Percentiles rank a stretch among this genome's conserved stretches.
Conservation (phyloP, 2,797 vertebrate genomes). For the Xenops minutus region DNA sequence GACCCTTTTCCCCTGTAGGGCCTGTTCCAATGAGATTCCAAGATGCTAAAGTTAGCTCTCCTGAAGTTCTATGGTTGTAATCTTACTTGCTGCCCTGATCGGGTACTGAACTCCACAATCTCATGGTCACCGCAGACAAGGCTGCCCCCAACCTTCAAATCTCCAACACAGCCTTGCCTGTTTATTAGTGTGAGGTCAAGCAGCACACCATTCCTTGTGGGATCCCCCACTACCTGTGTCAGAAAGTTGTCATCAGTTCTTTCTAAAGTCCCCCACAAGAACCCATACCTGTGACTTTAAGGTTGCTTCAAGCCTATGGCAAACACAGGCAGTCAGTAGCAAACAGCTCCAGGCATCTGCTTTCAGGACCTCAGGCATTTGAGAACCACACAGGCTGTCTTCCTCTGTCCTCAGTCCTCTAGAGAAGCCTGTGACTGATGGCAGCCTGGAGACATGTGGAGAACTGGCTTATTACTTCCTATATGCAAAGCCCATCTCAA, state of each 20-base stretch:
- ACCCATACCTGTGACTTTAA: no score
- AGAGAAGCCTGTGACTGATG: no score
- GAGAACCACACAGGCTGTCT: no score
- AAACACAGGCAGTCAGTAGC: no score
- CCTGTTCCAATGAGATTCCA: neutral
- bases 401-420: no score
- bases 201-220: neutral
- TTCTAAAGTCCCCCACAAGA: neutral
- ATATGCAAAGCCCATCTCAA: no score
- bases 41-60: fast-evolving
- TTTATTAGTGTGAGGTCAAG: neutral
- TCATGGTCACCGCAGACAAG: neutral
- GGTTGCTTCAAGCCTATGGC: no score
- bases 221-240: neutral
- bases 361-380: no score
- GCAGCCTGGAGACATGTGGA: no score
- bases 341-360: no score
- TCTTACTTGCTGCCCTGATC: neutral
- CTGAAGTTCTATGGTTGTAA: neutral
- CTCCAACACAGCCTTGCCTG: neutral
- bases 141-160: neutral
- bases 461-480: no score
- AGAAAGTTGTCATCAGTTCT: neutral
- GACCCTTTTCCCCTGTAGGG: neutral
- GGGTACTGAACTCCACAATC: neutral